Evolutionary conservation across 2,113 vertebrate genomes (phyloP).

Genomic region (Fregetta grallaria): DNA sequence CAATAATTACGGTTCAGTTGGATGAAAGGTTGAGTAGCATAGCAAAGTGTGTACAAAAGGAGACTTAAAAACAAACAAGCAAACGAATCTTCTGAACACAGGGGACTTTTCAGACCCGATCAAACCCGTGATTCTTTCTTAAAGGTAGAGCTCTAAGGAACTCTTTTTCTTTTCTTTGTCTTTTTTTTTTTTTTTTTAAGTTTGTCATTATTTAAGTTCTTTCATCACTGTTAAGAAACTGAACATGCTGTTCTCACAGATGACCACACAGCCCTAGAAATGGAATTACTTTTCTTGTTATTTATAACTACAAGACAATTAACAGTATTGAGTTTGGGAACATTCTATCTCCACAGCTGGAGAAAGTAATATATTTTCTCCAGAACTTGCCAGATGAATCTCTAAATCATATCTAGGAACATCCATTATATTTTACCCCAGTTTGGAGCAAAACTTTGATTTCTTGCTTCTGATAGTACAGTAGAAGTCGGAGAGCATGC

Average conservation of each 20-base stretch:
- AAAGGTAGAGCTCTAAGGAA: neutral
- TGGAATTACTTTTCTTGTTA: neutral
- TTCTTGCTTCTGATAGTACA: neutral
- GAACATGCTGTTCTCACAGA: neutral
- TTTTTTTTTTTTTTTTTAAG: accelerated
- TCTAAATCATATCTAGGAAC: neutral
- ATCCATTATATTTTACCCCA: neutral
- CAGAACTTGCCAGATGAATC: neutral
- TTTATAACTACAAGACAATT: neutral
- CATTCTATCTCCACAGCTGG: neutral
- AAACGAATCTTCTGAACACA: neutral
- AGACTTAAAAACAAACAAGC: neutral
- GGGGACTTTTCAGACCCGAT: neutral
- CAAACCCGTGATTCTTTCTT: neutral
- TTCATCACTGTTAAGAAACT: neutral
- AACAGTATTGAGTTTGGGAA: neutral
- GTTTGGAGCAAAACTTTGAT: neutral
- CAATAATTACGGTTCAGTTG: neutral
- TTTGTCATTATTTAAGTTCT: neutral
- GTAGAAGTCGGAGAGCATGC: neutral
- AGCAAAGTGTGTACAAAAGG: neutral
- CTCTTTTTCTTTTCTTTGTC: too few species aligned
- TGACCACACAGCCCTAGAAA: neutral
- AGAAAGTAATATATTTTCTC: neutral
- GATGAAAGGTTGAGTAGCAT: neutral